These are phyloP conservation scores for Cheirogaleus medius DNA, from an alignment of 2,113 vertebrate genomes.

Conservation along the genomic window DNA sequence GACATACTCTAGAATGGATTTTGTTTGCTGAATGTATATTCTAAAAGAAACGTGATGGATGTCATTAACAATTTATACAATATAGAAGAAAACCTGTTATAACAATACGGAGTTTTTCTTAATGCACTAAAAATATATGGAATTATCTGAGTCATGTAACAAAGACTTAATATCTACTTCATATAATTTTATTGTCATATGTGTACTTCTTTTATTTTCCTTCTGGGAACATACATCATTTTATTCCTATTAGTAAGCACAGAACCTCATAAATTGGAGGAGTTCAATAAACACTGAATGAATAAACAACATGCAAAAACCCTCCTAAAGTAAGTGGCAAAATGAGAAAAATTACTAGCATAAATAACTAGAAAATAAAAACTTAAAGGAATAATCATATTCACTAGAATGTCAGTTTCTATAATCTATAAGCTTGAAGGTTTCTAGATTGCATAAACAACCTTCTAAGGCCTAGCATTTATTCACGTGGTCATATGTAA, in stretches of 20 bases:
- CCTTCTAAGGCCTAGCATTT: not conserved
- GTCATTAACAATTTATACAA: slow-evolving; percentile 39
- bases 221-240: not conserved
- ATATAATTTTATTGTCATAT: not conserved
- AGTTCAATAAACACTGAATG: not conserved
- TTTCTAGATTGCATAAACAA: not conserved
- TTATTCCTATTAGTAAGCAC: not conserved
- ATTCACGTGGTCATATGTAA: not conserved
- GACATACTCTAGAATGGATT: not conserved
- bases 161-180: not conserved
- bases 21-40: slow-evolving; percentile 31
- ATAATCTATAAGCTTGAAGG: not conserved
- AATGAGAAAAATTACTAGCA: not conserved
- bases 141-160: not conserved
- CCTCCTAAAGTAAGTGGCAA: not conserved
- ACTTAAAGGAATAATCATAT: not conserved
- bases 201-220: not conserved
- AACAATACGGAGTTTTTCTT: not conserved
- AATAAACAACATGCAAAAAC: not conserved
- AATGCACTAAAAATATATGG: not conserved
- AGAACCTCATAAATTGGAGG: not conserved
- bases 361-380: not conserved
- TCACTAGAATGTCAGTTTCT: not conserved
- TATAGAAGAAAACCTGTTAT: not conserved
- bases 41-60: slow-evolving; percentile 7